These are phyloP conservation scores for Schrankia costaestrigalis DNA, from an alignment of 2,888 invertebrate species.

Conservation along the genomic window DNA sequence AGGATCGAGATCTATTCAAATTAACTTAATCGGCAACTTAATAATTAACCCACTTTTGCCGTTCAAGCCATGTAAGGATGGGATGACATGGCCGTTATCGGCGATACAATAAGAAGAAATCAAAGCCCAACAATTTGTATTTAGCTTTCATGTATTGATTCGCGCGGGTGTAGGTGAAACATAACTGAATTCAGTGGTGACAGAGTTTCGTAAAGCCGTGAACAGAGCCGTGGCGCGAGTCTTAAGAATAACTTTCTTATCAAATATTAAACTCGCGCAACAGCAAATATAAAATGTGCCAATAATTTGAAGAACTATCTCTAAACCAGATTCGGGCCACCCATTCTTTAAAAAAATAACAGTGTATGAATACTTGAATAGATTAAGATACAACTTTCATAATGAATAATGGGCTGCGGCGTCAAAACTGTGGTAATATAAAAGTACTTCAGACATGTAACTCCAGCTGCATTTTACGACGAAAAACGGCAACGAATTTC, in stretches of 20 bases:
- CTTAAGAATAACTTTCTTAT: slow-evolving; percentile 23
- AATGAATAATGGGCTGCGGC: slow-evolving; percentile 53
- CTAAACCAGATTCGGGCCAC: slow-evolving; percentile 78
- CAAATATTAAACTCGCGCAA: slow-evolving; percentile 29
- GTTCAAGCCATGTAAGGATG: no score
- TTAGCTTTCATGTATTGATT: slow-evolving; percentile 57
- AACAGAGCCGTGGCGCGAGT: slow-evolving; percentile 44
- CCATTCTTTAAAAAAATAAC: slow-evolving; percentile 51
- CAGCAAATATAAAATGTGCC: slow-evolving; percentile 61
- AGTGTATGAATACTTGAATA: slow-evolving; percentile 51
- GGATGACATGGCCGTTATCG: no score
- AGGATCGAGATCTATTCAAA: no score
- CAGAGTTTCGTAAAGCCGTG: slow-evolving; percentile 78
- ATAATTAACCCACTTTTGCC: no score
- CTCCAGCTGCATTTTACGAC: no score
- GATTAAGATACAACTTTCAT: slow-evolving; percentile 31
- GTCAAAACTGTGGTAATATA: no score
- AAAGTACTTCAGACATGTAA: no score
- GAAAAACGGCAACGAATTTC: no score
- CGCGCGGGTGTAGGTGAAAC: slow-evolving; percentile 50
- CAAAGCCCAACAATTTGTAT: no score
- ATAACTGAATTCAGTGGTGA: slow-evolving; percentile 54
- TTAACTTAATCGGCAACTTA: no score
- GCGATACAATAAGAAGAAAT: no score
- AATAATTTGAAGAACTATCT: slow-evolving; percentile 52